Evolutionary conservation across 2,113 vertebrate species (phyloP), one percentile per base, ranked within the genome.

Genomic region (Chlorodrepanis virens): DNA sequence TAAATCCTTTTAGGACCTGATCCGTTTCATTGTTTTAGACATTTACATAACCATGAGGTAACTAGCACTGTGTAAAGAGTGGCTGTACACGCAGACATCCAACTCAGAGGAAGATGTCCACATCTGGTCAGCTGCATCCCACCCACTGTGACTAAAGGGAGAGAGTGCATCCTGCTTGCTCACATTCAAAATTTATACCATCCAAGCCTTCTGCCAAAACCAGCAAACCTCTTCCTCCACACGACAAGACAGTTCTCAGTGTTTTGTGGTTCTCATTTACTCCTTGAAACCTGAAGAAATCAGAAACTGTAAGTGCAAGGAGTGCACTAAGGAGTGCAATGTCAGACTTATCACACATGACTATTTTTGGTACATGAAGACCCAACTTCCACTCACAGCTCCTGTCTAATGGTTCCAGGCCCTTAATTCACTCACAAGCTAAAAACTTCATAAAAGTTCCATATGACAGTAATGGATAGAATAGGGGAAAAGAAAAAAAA

Each of bases 291-390:
- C 35, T 53, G 53, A 84, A 76, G 53, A 68, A 75, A 72, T 53
- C n/a, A 61, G 61, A 93, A 82, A 76, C n/a, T 40, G 2, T 33
- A 68, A 52, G 33, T 61, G 37, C 25, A 28, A 28, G 33, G 44
- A 49, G 9, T 35, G 17, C 44, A 68, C 12, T 68, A 11, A 68
- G 8, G 5, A 57, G 20, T 24, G 19, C 44, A 64, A 42, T 1
- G 1, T 33, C 0, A 0, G 16, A 13, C 23, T 78, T 71, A 35
- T 33, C 3, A 6, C 24, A n/a, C 29, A 56, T 60, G 40, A 57
- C 23, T 4, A 33, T 40, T 74, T 78, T 75, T 0, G 0, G n/a
- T 27, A 37, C 1, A 1, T 33, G 60, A 71, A 83, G 87, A 37
- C 28, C 14, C 56, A 64, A 1, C 15, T 80, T 82, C 31, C 18